A percentile compares a stretch with the other conserved stretches of the same genome.
Evolutionary conservation across 2,888 invertebrate genomes (phyloP).

Genomic region (Andrena bicolor): DNA sequence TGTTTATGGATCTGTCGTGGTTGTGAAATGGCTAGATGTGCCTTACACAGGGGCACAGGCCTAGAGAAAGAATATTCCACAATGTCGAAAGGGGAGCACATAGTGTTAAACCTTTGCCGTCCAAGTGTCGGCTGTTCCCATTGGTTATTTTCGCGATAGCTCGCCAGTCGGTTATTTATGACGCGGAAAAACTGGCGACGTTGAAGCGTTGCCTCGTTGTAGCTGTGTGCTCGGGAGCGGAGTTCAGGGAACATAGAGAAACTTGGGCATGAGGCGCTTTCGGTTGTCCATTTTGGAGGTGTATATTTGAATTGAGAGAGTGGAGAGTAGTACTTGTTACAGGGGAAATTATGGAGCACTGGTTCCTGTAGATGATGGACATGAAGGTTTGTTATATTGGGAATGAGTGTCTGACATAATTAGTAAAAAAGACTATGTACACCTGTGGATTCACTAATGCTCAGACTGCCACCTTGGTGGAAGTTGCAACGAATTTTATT

Average conservation of each 20-base stretch:
- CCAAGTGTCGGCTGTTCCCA: not conserved
- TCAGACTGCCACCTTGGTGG: too few species aligned
- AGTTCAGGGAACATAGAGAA: not conserved
- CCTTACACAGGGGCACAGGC: not conserved
- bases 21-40: not conserved
- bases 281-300: too few species aligned
- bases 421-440: too few species aligned
- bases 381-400: too few species aligned
- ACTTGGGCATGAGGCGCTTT: not conserved
- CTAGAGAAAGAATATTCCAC: conserved; percentile 13
- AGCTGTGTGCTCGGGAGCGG: too few species aligned
- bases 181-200: not conserved
- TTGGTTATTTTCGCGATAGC: not conserved
- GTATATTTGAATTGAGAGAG: too few species aligned
- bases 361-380: too few species aligned
- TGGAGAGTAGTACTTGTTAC: too few species aligned
- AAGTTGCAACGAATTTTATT: too few species aligned
- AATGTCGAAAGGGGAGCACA: not conserved
- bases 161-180: conserved; percentile 2
- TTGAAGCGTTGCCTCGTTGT: not conserved
- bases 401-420: too few species aligned
- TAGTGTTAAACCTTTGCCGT: not conserved
- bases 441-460: too few species aligned
- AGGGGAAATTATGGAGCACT: too few species aligned
- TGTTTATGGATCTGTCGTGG: conserved; percentile 27